These are phyloP conservation scores for Slavum lentiscoides DNA, from an alignment of 2,888 invertebrate genomes.

Conservation along the genomic window DNA sequence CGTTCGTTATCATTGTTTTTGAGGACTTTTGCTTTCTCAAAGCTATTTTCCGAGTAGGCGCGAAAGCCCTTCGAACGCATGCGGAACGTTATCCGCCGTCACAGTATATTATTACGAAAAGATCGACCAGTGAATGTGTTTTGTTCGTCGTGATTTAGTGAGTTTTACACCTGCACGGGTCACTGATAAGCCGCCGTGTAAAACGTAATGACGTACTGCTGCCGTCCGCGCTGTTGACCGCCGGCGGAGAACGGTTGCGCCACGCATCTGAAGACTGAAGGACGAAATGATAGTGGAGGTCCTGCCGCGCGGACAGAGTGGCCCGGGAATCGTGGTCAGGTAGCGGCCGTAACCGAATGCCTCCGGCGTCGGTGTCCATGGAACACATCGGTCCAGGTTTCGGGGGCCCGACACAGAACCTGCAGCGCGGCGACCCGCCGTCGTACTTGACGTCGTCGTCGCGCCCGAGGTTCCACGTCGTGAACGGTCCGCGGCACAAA, in stretches of 20 bases:
- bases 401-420: conserved; percentile 56
- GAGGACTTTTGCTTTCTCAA: too few relatives aligned
- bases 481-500: not conserved
- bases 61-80: too few relatives aligned
- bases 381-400: conserved; percentile 59
- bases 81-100: too few relatives aligned
- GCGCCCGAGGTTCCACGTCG: not conserved
- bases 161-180: not conserved
- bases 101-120: too few relatives aligned
- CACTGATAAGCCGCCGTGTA: conserved; percentile 30
- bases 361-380: conserved; percentile 60
- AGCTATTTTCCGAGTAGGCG: too few relatives aligned
- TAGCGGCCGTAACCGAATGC: conserved; percentile 58
- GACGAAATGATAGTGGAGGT: not conserved
- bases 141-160: not conserved
- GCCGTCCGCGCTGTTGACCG: not conserved
- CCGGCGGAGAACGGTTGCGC: not conserved
- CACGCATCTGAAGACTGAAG: not conserved
- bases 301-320: not conserved
- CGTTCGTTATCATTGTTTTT: too few relatives aligned
- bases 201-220: conserved; percentile 19
- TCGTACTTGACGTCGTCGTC: conserved; percentile 53
- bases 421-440: conserved; percentile 54
- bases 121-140: not conserved
- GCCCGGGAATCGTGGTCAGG: conserved; percentile 7